Evolutionary conservation across 2,113 vertebrate species (phyloP), one percentile per base, ranked within the genome.

Genomic region (Podarcis muralis): DNA sequence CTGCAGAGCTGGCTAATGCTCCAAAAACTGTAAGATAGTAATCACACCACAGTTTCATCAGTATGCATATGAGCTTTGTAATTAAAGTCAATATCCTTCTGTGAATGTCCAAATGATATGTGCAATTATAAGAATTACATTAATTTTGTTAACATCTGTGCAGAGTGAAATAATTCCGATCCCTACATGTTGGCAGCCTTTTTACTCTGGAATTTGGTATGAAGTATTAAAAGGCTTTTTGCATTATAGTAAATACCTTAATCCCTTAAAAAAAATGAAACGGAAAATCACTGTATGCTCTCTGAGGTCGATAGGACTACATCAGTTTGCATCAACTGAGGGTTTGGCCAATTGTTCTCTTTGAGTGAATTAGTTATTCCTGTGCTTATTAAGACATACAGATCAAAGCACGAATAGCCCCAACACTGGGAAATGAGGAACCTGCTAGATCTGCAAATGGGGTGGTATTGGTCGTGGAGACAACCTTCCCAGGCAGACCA

Each of bases 71-170:
- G 57, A 76, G 80, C 57, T 88, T 88, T 83, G 87, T 82, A 88
- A 88, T 88, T 88, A 88, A 88, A 76, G 53, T 82, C 57, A 88
- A 74, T 88, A 76, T 76, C 37, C 12, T 83, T 88, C 35, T 76
- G 57, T 83, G 81, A 82, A 88, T 48, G 80, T 83, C 80, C 71
- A 88, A 88, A 88, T 88, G 69, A 83, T 88, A 88, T 76, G 80
- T 76, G 35, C 71, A 88, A 66, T 83, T 76, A 88, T 66, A 83
- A 88, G 48, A 83, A 88, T 76, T 76, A 35, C 80, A 83, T 83
- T 88, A 83, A 88, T 88, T 88, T 76, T 88, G 76, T 77, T 37
- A 88, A 77, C 80, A 88, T 83, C 80, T 66, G 85, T 83, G 72
- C 87, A 83, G 76, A 76, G 59, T 25, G 83, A 83, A 83, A 66